Base-by-base conservation (phyloP, 2,113 vertebrate species). In the Leucosticte australis region DNA sequence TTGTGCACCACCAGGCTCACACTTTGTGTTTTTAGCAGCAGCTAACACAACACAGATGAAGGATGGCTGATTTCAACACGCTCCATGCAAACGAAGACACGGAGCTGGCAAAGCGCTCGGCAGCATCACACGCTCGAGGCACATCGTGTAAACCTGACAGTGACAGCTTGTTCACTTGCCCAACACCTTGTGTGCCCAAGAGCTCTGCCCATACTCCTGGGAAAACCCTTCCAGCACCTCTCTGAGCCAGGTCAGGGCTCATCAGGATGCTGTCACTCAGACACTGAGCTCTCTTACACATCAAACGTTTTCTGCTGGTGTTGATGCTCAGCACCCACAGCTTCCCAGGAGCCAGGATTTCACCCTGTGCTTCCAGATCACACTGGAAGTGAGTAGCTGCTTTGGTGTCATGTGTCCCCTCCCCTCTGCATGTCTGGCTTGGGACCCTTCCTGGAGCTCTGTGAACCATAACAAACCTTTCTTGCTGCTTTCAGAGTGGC, bases 1-100 rank as follows among this genome's bases (percentile, higher is more conserved):
- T 28, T 15, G 37, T 53, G 55, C 78, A 47, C 8, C 0, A 0
- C 47, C 68, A 50, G 0, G 0, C 49, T 81, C 37, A 52, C 0
- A 0, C 49, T 47, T 41, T 20, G 59, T 71, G 81, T 0, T 79
- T 87, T 33, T 46, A 24, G 35, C 53, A 13, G 5, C 56, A 56
- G 69, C 56, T 37, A 77, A 42, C 9, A 9, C 44, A 33, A 6
- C 31, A 1, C 41, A 47, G 82, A 30, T 33, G 82, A 84, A 70
- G 82, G 64, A 30, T 6, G 24, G 55, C 60, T 30, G 56, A 65
- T 65, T 73, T 60, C 69, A 65, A 55, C 78, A 24, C 0, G 0
- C 42, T 30, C 41, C 57, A 1, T 8, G 26, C 52, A 50, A 75
- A 79, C 0, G 0, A 23, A 86, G 87, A 33, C 49, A 27, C 0